Conservation (phyloP, 2,888 invertebrate genomes). For the Anaspis maculata region DNA sequence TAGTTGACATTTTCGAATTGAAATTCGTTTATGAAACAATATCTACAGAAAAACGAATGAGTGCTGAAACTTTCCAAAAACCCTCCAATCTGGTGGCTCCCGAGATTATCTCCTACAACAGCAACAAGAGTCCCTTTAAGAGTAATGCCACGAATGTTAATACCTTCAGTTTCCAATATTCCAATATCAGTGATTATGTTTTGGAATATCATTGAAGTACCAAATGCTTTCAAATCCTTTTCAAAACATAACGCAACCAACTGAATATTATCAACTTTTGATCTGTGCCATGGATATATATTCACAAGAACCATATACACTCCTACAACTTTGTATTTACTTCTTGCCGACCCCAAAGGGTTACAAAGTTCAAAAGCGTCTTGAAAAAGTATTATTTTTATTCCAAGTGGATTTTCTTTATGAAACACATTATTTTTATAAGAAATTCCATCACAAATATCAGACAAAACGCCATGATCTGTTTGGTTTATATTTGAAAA, state of each 20-base stretch:
- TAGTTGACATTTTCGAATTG: no score
- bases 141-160: slow-evolving; percentile 10
- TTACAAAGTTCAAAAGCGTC: slow-evolving; percentile 29
- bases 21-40: no score
- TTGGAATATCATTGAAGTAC: slow-evolving; percentile 18
- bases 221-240: slow-evolving; percentile 21
- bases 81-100: slow-evolving; percentile 21
- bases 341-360: slow-evolving; percentile 25
- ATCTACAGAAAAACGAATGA: no score
- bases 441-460: slow-evolving; percentile 11
- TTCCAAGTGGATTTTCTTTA: no score
- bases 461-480: not conserved
- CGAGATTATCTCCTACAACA: slow-evolving; percentile 19
- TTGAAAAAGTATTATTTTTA: slow-evolving; percentile 26
- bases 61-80: no score
- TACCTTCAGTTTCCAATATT: slow-evolving; percentile 20
- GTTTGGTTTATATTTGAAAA: not conserved
- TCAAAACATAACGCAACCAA: slow-evolving; percentile 25
- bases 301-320: slow-evolving; percentile 26
- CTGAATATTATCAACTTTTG: slow-evolving; percentile 21
- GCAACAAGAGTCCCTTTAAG: slow-evolving; percentile 20
- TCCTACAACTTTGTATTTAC: slow-evolving; percentile 26
- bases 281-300: slow-evolving; percentile 19
- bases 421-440: no score
- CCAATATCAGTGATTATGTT: slow-evolving; percentile 20